Conservation (phyloP, 2,888 invertebrate genomes). For the Cosmopolites sordidus region DNA sequence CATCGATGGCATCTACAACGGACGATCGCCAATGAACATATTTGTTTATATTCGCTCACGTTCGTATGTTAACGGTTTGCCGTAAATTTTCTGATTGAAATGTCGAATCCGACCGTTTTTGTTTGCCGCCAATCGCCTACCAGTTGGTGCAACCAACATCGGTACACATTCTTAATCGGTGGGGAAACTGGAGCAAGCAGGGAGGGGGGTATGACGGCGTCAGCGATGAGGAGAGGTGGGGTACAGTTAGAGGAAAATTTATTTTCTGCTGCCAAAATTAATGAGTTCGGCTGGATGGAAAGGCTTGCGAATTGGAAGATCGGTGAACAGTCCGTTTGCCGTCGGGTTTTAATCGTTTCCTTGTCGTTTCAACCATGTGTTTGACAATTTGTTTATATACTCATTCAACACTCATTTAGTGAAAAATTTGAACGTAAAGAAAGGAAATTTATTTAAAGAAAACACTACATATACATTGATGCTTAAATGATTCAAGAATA, state of each 20-base stretch:
- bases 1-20: neutral
- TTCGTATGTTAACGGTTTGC: constrained; percentile 15
- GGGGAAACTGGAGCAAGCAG: too few species aligned
- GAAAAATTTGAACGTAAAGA: too few species aligned
- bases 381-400: too few species aligned
- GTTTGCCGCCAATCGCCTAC: too few species aligned
- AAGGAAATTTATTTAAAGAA: too few species aligned
- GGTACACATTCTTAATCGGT: too few species aligned
- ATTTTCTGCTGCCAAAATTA: neutral
- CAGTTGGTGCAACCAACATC: too few species aligned
- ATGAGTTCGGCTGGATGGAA: neutral
- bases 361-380: neutral
- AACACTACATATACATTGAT: too few species aligned
- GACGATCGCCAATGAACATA: constrained; percentile 6
- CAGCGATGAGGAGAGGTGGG: too few species aligned
- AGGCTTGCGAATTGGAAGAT: neutral
- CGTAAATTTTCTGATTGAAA: constrained; percentile 22
- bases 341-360: neutral
- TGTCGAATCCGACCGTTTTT: constrained; percentile 12
- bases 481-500: too few species aligned
- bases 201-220: too few species aligned
- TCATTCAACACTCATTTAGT: too few species aligned
- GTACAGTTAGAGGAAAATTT: neutral
- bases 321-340: neutral
- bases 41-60: constrained; percentile 20